Conservation (phyloP, 2,888 invertebrate genomes). For the Nemoura dubitans region DNA sequence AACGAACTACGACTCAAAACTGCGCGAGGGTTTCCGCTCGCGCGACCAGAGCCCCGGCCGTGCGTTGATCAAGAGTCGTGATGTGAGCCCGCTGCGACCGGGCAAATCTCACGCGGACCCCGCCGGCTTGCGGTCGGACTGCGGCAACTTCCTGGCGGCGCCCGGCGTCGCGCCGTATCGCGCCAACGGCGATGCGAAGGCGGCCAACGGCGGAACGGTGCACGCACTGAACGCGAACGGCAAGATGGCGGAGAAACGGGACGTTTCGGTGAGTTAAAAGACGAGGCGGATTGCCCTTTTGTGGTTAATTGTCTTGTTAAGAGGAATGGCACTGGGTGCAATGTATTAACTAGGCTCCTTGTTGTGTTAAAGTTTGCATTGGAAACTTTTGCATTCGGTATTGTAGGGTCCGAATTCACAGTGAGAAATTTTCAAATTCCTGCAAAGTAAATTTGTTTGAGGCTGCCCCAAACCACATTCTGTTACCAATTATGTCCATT, state of each 20-base stretch:
- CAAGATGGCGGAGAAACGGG: not conserved
- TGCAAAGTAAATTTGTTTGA: no score
- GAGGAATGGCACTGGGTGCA: not conserved
- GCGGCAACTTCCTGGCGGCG: constrained; percentile 46
- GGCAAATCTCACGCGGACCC: constrained; percentile 39
- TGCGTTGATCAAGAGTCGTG: constrained; percentile 50
- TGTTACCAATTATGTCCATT: no score
- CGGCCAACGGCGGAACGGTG: constrained; percentile 13
- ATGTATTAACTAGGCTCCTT: no score
- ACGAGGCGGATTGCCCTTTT: not conserved
- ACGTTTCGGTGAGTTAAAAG: not conserved
- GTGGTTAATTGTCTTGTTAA: not conserved
- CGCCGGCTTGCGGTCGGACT: constrained; percentile 34
- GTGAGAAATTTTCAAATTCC: no score
- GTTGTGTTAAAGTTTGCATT: no score
- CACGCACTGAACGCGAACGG: not conserved
- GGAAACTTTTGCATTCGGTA: no score
- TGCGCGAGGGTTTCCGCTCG: constrained; percentile 71
- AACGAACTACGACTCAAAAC: constrained; percentile 85
- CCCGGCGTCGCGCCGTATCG: constrained; percentile 9
- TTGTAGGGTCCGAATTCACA: no score
- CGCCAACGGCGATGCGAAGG: not conserved
- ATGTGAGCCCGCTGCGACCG: constrained; percentile 52
- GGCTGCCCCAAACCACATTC: no score
- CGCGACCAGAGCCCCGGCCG: constrained; percentile 56